Conservation (phyloP, 2,113 vertebrate genomes). For the Patagioenas fasciata region DNA sequence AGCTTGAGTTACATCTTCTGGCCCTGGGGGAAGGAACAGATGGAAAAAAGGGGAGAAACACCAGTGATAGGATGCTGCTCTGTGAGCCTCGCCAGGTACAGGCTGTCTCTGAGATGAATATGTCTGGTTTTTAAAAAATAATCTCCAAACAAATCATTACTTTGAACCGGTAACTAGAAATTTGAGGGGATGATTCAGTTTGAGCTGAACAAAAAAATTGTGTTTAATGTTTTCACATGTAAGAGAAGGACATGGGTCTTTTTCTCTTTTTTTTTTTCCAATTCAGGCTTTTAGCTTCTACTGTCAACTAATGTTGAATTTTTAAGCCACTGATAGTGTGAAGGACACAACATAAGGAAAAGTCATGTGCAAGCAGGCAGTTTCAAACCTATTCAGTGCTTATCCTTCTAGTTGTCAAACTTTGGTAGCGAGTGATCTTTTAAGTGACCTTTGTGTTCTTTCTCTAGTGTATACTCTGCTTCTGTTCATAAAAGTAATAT, state of each 20-base stretch:
- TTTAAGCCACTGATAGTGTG: neutral
- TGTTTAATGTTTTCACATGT: neutral
- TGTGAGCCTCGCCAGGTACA: neutral
- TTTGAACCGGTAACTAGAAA: neutral
- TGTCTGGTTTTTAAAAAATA: neutral
- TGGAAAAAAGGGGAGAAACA: neutral
- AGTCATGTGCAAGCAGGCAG: neutral
- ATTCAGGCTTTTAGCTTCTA: neutral
- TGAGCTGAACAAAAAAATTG: neutral
- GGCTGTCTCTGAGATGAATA: neutral
- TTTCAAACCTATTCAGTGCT: neutral
- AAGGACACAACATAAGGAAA: neutral
- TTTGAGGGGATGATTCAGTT: neutral
- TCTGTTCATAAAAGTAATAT: neutral
- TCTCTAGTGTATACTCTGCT: neutral
- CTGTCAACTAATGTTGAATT: neutral
- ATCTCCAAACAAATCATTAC: neutral
- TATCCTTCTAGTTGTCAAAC: neutral
- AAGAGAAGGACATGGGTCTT: neutral
- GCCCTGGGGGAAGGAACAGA: neutral
- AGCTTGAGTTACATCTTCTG: neutral
- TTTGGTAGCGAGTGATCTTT: neutral
- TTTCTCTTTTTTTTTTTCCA: neutral
- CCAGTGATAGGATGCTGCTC: rapidly evolving
- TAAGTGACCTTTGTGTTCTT: neutral